Base-by-base conservation (phyloP, 2,888 invertebrate genomes). In the Drosophila pegasa region DNA sequence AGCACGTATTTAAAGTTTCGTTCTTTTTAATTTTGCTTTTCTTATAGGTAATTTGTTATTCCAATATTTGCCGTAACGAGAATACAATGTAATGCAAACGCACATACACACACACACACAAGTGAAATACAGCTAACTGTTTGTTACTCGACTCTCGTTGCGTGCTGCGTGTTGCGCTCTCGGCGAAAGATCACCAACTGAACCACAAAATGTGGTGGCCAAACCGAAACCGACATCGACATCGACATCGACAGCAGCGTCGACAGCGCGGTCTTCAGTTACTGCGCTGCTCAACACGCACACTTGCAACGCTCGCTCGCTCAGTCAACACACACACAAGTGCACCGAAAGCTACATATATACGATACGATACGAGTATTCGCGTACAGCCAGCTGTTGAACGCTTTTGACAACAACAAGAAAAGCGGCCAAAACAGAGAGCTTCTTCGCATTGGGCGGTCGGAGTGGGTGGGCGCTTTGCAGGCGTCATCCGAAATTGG, bases 121-220 rank as follows among this genome's bases (percentile, higher is more conserved):
- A 45, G 51, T 38, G 55, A 65, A 76, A 66, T 58, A 76, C 35
- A 56, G 18, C 48, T 55, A 65, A 47, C 27, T 48, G 43, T 52
- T 50, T 47, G 47, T 40, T 50, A 45, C 37, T 71, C 57, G 75
- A 55, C 33, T 48, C 48, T 38, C 50, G 62, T 10, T 71, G 61
- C 67, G 70, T 69, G 12, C 22, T 81, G 85, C 80, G 87, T 91
- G 85, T 62, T 87, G 68, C 82, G 82, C 86, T 85, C 83, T 86
- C 89, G 81, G 87, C 84, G 81, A 84, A 89, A 88, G 90, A 91
- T 91, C 91, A 88, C 89, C 89, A 90, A 91, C 90, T 91, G 88
- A 91, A 86, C 79, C 61, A 65, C 52, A 59, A 58, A 68, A n/a
- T 59, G 51, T 59, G 35, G 59, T 63, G 58, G 57, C 63, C 58